Evolutionary conservation across 2,113 vertebrate genomes (phyloP), one percentile per base, ranked within the genome.

Genomic region (Danionella cerebrum): DNA sequence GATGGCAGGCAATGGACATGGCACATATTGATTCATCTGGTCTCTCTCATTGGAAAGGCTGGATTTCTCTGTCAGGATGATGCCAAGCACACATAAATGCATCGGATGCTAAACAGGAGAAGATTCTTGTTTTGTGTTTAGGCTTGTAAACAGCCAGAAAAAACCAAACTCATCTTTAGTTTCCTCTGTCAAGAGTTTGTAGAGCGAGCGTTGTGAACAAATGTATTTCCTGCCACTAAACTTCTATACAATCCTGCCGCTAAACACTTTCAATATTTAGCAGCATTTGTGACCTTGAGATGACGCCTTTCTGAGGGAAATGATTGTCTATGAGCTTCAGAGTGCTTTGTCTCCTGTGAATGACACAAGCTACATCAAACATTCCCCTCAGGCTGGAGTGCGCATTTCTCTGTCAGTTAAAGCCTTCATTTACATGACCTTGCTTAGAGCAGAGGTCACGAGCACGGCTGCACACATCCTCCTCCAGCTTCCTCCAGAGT

Each of bases 251-350:
- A n/a, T n/a, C n/a, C n/a, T n/a, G n/a, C n/a, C n/a, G n/a, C n/a
- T 67, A 55, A 38, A 71, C 44, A 53, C 53, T 13, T 65, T 18
- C 57, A 67, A 71, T 63, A 71, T 75, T 75, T 67, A 75, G 64
- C 42, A 71, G 64, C 42, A 59, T 71, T 64, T 71, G 27, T 65
- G 45, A 75, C 73, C 64, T 71, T 66, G 68, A 75, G 72, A 75
- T 19, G 54, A 39, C 67, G 58, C 33, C 55, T 55, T 44, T 75
- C 64, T 42, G 22, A 75, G 42, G 64, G 73, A 51, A 71, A 21
- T 44, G 69, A 58, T 57, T 67, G n/a, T n/a, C 41, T 57, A 64
- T 63, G 50, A 58, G 66, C 51, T 71, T 75, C 48, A 75, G 55
- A 63, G 41, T 50, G 35, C 57, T 33, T n/a, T 18, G 11, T 74